Evolutionary conservation across 2,888 invertebrate species (phyloP).

Genomic region (Heteropelma amictum): DNA sequence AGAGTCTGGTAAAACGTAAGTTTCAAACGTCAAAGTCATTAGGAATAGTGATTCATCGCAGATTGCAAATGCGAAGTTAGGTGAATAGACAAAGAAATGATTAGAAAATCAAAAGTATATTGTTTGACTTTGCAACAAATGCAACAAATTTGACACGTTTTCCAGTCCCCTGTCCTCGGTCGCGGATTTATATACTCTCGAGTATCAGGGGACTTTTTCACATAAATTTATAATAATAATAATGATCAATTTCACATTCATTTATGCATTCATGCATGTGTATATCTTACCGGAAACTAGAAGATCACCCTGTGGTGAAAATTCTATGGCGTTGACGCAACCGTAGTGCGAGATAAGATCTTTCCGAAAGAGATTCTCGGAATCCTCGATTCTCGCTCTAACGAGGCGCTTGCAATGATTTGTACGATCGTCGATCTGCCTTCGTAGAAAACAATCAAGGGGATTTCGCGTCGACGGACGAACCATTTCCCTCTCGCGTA

Average conservation of each 20-base stretch:
- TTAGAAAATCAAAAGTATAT: no score
- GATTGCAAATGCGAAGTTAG: no score
- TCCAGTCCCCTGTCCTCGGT: no score
- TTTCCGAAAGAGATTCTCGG: constrained; percentile 88
- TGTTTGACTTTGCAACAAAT: no score
- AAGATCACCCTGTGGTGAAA: constrained; percentile 91
- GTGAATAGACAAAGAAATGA: no score
- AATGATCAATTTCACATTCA: not conserved
- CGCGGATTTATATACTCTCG: no score
- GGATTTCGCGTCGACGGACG: constrained; percentile 80
- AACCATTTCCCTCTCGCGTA: constrained; percentile 72
- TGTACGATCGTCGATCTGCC: constrained; percentile 82
- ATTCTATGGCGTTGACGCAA: constrained; percentile 97
- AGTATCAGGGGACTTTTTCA: no score
- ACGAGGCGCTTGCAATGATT: constrained; percentile 82
- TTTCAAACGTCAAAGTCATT: no score
- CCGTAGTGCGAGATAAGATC: constrained; percentile 95
- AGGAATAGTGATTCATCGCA: no score
- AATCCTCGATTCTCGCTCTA: constrained; percentile 82
- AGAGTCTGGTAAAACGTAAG: no score
- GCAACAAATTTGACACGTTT: no score
- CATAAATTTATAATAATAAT: not conserved
- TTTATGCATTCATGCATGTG: not conserved
- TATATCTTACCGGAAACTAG: constrained; percentile 89
- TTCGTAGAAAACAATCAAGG: constrained; percentile 81